phyloP scores from a whole-genome alignment of 2,113 vertebrate species.

The Lophotis ruficrista region DNA sequence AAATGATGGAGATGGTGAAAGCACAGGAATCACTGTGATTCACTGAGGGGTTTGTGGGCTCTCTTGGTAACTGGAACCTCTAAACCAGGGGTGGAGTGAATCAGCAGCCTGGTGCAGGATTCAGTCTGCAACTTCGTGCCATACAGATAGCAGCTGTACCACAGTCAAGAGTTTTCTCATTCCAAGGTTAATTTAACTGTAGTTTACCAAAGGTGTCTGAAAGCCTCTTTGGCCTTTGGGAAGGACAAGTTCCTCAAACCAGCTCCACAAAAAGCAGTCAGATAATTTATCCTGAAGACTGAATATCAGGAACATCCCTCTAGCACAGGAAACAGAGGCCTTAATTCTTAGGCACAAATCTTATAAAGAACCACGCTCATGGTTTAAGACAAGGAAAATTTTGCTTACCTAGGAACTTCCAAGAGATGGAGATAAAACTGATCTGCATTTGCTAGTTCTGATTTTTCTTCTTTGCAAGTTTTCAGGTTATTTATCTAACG shows the following conservation, averaged over 20 bases:
- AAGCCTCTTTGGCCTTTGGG: background rate
- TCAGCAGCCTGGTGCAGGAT: background rate
- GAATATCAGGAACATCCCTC: background rate
- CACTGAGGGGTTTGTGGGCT: background rate
- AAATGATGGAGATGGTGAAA: background rate
- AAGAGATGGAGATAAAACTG: slow-evolving; percentile 87
- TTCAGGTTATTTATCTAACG: slow-evolving; percentile 86
- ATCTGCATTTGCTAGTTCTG: slow-evolving; percentile 85
- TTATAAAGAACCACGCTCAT: background rate
- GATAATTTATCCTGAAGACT: background rate
- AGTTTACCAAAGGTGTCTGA: background rate
- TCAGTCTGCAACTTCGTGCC: background rate
- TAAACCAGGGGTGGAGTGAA: background rate
- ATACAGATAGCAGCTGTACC: background rate
- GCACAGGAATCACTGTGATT: background rate
- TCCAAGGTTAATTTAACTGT: background rate
- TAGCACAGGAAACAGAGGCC: background rate
- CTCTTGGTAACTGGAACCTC: background rate
- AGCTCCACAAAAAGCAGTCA: background rate
- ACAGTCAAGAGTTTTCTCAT: background rate
- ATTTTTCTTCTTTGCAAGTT: slow-evolving; percentile 81
- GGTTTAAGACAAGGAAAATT: background rate
- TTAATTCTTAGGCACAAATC: background rate
- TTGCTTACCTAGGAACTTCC: slow-evolving; percentile 81
- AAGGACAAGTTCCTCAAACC: background rate